Evolutionary conservation across 2,797 vertebrate species (phyloP), one percentile per base, ranked within the genome.

Genomic region (Uromys caudimaculatus): DNA sequence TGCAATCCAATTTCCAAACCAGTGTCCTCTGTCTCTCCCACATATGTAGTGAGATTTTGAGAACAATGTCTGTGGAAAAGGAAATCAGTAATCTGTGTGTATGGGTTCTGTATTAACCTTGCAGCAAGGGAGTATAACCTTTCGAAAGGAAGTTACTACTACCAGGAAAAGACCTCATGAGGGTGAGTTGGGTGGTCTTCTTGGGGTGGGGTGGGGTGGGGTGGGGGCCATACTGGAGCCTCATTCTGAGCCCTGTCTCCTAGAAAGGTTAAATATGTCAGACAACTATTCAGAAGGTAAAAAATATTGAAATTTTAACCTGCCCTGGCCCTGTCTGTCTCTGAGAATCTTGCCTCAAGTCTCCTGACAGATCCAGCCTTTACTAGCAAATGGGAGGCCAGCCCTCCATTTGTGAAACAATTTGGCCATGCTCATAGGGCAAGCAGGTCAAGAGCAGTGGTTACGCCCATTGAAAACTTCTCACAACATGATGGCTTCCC

Each of bases 1-100:
- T 67, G 56, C 62, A 60, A 21, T 84, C 94, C 4, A 7, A 69
- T 56, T 29, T 95, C 85, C 82, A 94, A 78, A 41, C 19, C 85
- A 38, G 44, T 27, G 17, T 92, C 90, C 89, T 83, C 38, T 79
- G 69, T 75, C 58, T 75, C 82, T 71, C 75, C 67, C 60, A 64
- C 94, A 90, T 4, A 0, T 62, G 78, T 77, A 82, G 64, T 3
- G 95, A 94, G 88, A 75, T 91, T 87, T 75, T 91, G 41, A 86
- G 35, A 85, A 88, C 24, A 56, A 0, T 47, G 2, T 50, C 78
- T 76, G 17, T 5, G 14, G 21, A 94, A 62, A 27, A 35, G 38
- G 24, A 90, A n/a, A 67, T 76, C 29, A 75, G 21, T 6, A 14
- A 29, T 82, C 83, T 86, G 3, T 29, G 83, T 82, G n/a, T 54